Evolutionary conservation across 2,888 invertebrate species (phyloP).

Genomic region (Allophyes oxyacanthae): DNA sequence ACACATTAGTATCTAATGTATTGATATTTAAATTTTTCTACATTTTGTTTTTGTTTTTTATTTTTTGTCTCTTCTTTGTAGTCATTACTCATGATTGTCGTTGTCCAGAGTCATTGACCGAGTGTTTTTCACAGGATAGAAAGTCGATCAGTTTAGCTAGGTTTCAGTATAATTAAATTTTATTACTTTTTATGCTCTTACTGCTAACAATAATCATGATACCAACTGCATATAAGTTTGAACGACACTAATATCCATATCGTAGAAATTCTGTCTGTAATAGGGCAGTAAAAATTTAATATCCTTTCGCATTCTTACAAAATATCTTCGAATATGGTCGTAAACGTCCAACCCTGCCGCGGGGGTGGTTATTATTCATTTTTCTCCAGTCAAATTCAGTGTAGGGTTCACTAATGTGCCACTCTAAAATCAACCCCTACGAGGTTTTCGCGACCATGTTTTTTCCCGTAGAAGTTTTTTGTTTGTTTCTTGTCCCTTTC

Average conservation of each 20-base stretch:
- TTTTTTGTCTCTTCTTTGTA: too few relatives aligned
- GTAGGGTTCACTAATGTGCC: slow-evolving; percentile 84
- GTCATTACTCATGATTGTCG: too few relatives aligned
- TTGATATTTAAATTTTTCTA: too few relatives aligned
- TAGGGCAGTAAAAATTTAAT: slow-evolving; percentile 66
- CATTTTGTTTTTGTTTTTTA: too few relatives aligned
- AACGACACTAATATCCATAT: slow-evolving; percentile 33
- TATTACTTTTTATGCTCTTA: background rate
- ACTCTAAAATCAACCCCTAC: slow-evolving; percentile 85
- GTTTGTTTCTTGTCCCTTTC: slow-evolving; percentile 74
- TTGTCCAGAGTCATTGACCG: too few relatives aligned
- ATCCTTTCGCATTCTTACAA: slow-evolving; percentile 64
- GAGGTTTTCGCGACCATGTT: slow-evolving; percentile 86
- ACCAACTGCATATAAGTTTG: slow-evolving; percentile 22
- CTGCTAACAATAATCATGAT: slow-evolving; percentile 4
- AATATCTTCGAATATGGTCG: slow-evolving; percentile 79
- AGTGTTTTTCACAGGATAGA: too few relatives aligned
- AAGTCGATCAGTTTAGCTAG: too few relatives aligned
- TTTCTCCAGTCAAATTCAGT: slow-evolving; percentile 81
- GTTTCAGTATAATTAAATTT: background rate
- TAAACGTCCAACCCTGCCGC: slow-evolving; percentile 66
- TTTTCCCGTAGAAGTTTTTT: slow-evolving; percentile 84
- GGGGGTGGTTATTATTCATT: slow-evolving; percentile 84
- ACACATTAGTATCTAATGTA: too few relatives aligned
- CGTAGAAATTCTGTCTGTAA: slow-evolving; percentile 33